Conservation (phyloP, 2,888 invertebrate species). For the Mylabris sibirica region DNA sequence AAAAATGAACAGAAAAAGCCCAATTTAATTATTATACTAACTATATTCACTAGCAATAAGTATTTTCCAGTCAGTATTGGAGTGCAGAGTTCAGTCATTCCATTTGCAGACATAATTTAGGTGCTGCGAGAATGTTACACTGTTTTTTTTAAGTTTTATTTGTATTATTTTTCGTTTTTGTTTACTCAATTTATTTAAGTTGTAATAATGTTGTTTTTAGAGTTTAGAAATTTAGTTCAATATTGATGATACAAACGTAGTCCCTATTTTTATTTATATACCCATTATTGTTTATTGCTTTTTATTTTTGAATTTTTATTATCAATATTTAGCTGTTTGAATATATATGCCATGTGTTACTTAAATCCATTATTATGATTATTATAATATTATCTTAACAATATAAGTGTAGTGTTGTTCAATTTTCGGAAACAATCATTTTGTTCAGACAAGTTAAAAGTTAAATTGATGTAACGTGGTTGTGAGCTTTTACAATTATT, state of each 20-base stretch:
- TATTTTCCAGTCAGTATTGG: slow-evolving; percentile 64
- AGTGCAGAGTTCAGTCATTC: slow-evolving; percentile 61
- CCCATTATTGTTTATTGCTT: neutral
- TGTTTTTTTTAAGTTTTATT: slow-evolving; percentile 43
- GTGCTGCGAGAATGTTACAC: slow-evolving; percentile 38
- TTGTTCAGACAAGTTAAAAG: slow-evolving; percentile 50
- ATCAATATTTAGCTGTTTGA: neutral
- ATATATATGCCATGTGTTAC: slow-evolving; percentile 36
- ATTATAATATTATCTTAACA: no score
- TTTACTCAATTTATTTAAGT: slow-evolving; percentile 40
- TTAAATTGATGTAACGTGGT: slow-evolving; percentile 50
- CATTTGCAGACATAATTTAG: slow-evolving; percentile 48
- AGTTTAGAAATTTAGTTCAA: slow-evolving; percentile 24
- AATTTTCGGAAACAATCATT: slow-evolving; percentile 52
- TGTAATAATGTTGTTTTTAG: slow-evolving; percentile 32
- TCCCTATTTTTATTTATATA: neutral
- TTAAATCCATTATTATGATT: slow-evolving; percentile 27
- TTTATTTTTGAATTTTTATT: neutral
- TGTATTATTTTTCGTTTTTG: slow-evolving; percentile 52
- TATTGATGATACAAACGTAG: slow-evolving; percentile 5
- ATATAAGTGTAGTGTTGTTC: slow-evolving; percentile 40
- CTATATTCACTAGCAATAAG: slow-evolving; percentile 64
- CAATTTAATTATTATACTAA: slow-evolving; percentile 50
- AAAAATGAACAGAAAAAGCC: slow-evolving; percentile 33
- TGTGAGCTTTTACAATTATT: slow-evolving; percentile 56